A percentile compares a stretch with the other conserved stretches of the same genome.
phyloP scores from a whole-genome alignment of 2,113 vertebrate genomes.

The Strix uralensis region DNA sequence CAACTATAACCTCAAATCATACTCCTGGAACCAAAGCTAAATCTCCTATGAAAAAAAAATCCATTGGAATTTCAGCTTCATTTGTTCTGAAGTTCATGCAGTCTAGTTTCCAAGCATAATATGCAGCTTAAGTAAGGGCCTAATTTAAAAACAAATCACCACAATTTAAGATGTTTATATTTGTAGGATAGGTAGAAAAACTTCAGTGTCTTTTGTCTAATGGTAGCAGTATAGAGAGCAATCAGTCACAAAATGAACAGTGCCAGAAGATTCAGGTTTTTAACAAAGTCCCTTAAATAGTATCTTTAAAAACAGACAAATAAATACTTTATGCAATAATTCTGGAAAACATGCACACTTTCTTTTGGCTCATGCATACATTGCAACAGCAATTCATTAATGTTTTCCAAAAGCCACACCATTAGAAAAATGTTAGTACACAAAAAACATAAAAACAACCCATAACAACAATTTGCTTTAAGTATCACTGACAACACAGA shows the following conservation, averaged over 20 bases:
- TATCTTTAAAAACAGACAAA: neutral
- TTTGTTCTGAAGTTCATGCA: neutral
- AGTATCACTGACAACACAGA: neutral
- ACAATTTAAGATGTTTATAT: neutral
- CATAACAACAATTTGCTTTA: neutral
- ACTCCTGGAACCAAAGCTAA: neutral
- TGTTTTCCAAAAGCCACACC: neutral
- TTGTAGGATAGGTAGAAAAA: neutral
- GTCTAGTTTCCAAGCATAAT: neutral
- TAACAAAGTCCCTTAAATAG: neutral
- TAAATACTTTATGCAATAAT: neutral
- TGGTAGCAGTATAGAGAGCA: neutral
- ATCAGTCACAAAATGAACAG: neutral
- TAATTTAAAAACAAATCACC: neutral
- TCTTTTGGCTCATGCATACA: neutral
- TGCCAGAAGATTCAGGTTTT: neutral
- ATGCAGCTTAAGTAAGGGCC: neutral
- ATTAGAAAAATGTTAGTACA: neutral
- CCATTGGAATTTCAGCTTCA: neutral
- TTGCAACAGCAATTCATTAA: neutral
- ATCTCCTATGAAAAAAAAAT: neutral
- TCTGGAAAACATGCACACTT: neutral
- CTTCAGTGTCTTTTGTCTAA: neutral
- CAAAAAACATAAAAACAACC: neutral
- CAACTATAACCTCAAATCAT: neutral